Base-by-base conservation (phyloP, 1,140 invertebrate species). In the Ladona fulva region DNA sequence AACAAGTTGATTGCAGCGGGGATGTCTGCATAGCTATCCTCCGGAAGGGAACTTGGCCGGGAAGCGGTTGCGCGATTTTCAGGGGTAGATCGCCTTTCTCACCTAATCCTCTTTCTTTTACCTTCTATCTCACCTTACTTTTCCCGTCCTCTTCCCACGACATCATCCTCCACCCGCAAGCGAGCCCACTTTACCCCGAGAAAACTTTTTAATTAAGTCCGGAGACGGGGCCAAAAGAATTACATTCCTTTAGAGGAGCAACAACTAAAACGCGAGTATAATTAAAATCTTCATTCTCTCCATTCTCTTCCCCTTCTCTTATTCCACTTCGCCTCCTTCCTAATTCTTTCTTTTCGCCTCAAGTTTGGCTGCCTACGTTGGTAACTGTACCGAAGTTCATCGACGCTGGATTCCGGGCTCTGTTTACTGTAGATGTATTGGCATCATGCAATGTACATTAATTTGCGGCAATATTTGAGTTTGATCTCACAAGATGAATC, bases 141-240 rank as follows among this genome's bases (percentile, higher is more conserved):
- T 19, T 11, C 19, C 44, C 19, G 10, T 52, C 52, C n/a, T 22
- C 52, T 66, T 66, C 52, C 52, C 52, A 5, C 52, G 3, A 16
- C n/a, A 12, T 66, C 52, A 66, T 22, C 52, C 44, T 16, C n/a
- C 52, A 12, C 52, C 52, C 52, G 14, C 52, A 19, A 66, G 3
- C 16, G 3, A 22, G 52, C 52, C 52, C 52, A 66, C 10, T 66
- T 66, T 66, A 66, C 52, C 52, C 12, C 52, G 52, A 66, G 52
- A 66, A 66, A 66, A 66, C 52, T 66, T 66, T 37, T 66, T 66
- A 66, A 66, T 66, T 66, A 66, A 66, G 52, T 66, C 52, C 52
- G 12, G 52, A 12, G 52, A 16, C 12, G 52, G 12, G n/a, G 52
- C 52, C 14, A 12, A 66, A 66, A 66, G 52, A 66, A 3, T 66